These are phyloP conservation scores for Belgica antarctica DNA, from an alignment of 2,888 invertebrate genomes.

Conservation along the genomic window DNA sequence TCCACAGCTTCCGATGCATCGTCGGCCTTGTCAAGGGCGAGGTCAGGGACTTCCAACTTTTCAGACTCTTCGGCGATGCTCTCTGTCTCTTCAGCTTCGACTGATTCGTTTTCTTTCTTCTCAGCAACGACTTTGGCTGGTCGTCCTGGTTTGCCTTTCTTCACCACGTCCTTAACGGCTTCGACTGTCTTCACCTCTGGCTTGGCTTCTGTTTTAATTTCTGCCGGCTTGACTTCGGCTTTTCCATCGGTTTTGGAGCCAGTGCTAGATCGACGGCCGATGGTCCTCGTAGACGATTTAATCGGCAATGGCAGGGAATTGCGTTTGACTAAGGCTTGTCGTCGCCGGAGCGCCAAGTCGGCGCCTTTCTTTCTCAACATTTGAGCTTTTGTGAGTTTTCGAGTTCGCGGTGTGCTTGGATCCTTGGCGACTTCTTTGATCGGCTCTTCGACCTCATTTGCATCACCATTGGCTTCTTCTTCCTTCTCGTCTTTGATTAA, in stretches of 20 bases:
- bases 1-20: conserved; percentile 55
- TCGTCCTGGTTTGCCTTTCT: conserved; percentile 8
- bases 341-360: not conserved
- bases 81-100: conserved; percentile 49
- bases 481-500: conserved; percentile 18
- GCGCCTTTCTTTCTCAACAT: conserved; percentile 9
- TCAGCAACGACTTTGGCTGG: conserved; percentile 42
- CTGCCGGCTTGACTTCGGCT: not conserved
- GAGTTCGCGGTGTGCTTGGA: not conserved
- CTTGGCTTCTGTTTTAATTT: no score
- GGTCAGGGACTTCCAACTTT: conserved; percentile 37
- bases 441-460: not conserved
- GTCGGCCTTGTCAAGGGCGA: conserved; percentile 47
- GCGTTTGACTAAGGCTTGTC: conserved; percentile 33
- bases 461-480: conserved; percentile 30
- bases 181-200: not conserved
- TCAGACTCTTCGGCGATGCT: no score
- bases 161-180: not conserved
- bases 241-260: not conserved
- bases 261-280: conserved; percentile 8
- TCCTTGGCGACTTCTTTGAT: not conserved
- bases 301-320: conserved; percentile 32
- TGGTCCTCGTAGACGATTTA: conserved; percentile 21
- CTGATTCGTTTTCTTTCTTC: conserved; percentile 49
- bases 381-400: conserved; percentile 34